Percentiles rank a stretch among this genome's conserved stretches.
Evolutionary conservation across 2,113 vertebrate genomes (phyloP).

Genomic region (Ancistrus triradiatus): DNA sequence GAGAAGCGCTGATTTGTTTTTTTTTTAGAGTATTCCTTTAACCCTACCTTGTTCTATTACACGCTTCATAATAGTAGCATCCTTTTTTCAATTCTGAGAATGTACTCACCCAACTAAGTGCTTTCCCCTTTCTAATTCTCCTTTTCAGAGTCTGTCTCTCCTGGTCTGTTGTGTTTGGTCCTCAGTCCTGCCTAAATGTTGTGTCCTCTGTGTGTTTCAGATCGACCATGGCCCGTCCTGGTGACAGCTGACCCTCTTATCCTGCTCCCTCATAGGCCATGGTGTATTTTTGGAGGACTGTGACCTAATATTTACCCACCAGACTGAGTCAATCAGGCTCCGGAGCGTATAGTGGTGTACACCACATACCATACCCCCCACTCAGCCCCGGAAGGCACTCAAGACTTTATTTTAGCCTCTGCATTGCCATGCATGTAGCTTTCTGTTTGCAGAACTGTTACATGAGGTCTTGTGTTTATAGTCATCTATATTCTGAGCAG

Average conservation of each 20-base stretch:
- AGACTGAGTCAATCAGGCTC: constrained; percentile 59
- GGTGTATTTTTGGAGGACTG: constrained; percentile 58
- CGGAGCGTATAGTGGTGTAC: constrained; percentile 16
- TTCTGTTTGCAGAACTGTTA: not conserved
- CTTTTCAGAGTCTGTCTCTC: not conserved
- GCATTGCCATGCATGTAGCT: constrained; percentile 30
- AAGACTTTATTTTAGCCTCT: constrained; percentile 24
- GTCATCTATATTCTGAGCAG: not conserved
- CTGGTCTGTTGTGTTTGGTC: constrained; percentile 3
- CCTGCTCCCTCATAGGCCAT: constrained; percentile 47
- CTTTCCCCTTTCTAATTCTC: not conserved
- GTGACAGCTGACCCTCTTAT: constrained; percentile 66
- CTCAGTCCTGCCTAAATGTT: not conserved
- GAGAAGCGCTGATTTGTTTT: too few relatives aligned
- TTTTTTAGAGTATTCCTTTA: too few relatives aligned
- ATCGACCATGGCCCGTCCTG: constrained; percentile 33
- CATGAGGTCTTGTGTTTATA: constrained; percentile 11
- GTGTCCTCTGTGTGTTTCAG: constrained; percentile 35
- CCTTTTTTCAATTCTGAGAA: not conserved
- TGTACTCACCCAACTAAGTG: constrained; percentile 24
- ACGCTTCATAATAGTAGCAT: not conserved
- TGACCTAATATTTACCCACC: constrained; percentile 41
- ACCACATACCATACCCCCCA: constrained; percentile 16
- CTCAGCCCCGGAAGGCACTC: constrained; percentile 13
- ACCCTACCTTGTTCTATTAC: not conserved